Conservation (phyloP, 2,888 invertebrate genomes). For the Anaspis maculata region DNA sequence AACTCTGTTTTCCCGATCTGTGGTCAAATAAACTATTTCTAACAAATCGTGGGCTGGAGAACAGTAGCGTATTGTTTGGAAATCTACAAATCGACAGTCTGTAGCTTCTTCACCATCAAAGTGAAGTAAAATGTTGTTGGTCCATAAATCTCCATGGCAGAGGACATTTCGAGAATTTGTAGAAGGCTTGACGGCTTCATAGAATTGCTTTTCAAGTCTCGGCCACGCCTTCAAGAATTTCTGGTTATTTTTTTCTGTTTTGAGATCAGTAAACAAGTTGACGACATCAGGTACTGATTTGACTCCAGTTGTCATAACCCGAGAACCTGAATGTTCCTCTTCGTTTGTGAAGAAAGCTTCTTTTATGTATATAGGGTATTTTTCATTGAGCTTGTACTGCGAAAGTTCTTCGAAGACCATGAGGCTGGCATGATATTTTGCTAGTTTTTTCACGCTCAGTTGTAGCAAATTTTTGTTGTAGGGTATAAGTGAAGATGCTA, state of each 20-base stretch:
- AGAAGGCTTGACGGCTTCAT: conserved; percentile 30
- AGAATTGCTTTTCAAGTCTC: conserved; percentile 19
- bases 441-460: conserved; percentile 21
- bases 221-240: conserved; percentile 5
- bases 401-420: conserved; percentile 33
- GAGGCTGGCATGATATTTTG: conserved; percentile 28
- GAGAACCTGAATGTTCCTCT: too few relatives aligned
- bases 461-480: conserved; percentile 20
- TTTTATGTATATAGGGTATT: too few relatives aligned
- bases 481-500: conserved; percentile 8
- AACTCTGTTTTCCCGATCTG: conserved; percentile 19
- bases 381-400: too few relatives aligned
- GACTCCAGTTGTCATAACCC: too few relatives aligned
- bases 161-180: conserved; percentile 45
- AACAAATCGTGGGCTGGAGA: conserved; percentile 60
- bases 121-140: conserved; percentile 46
- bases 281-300: too few relatives aligned
- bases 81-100: conserved; percentile 37
- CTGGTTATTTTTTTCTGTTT: conserved; percentile 3
- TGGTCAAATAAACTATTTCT: conserved; percentile 30
- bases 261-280: conserved; percentile 4
- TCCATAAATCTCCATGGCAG: conserved; percentile 57
- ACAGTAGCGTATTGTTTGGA: conserved; percentile 45
- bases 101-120: conserved; percentile 19
- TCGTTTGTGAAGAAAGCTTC: too few relatives aligned